Evolutionary conservation across 2,113 vertebrate genomes (phyloP).

Genomic region (Reinhardtius hippoglossoides): DNA sequence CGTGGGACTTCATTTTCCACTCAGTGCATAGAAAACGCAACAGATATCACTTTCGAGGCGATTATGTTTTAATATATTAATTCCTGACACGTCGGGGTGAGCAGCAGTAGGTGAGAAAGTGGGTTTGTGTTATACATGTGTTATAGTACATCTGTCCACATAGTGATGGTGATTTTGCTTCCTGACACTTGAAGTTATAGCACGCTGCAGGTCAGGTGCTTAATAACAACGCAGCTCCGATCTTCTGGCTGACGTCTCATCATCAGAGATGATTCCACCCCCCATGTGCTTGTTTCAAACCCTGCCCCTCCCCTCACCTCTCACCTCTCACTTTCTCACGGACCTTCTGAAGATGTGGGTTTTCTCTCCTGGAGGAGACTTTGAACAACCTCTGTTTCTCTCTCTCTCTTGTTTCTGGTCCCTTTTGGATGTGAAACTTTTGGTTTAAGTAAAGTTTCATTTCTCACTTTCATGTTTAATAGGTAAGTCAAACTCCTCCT

Average conservation of each 20-base stretch:
- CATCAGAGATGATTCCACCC: too few species aligned
- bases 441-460: conserved; percentile 54
- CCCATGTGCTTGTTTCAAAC: conserved; percentile 30
- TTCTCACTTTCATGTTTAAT: conserved; percentile 59
- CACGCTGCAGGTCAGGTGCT: too few species aligned
- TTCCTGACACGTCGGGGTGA: too few species aligned
- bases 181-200: too few species aligned
- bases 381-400: conserved; percentile 1
- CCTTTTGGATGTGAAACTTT: conserved; percentile 65
- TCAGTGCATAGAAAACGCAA: too few species aligned
- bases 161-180: too few species aligned
- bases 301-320: conserved; percentile 25
- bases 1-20: too few species aligned
- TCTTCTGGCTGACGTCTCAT: too few species aligned
- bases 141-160: too few species aligned
- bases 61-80: background rate
- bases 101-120: background rate
- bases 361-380: conserved; percentile 41
- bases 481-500: background rate
- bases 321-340: conserved; percentile 56
- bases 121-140: too few species aligned
- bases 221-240: too few species aligned
- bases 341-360: conserved; percentile 6
- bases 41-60: too few species aligned
- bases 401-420: conserved; percentile 66